Percentiles rank a stretch among this genome's conserved stretches.
These are phyloP conservation scores for Aricia artaxerxes DNA, from an alignment of 2,888 invertebrate species.

Conservation along the genomic window DNA sequence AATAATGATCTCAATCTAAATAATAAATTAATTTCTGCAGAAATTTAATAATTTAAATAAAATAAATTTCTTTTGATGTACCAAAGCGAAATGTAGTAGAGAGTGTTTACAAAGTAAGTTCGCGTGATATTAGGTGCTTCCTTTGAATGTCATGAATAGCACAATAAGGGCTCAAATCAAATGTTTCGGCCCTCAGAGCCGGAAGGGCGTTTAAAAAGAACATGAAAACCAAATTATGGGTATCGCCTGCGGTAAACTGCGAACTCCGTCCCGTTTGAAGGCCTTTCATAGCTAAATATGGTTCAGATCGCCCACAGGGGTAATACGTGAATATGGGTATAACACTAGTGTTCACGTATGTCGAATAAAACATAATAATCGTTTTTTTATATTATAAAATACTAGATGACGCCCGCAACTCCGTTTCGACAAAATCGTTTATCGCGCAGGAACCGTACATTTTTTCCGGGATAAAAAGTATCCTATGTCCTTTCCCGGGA, in stretches of 20 bases:
- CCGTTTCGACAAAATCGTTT: too few relatives aligned
- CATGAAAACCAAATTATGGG: background rate
- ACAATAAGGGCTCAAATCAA: background rate
- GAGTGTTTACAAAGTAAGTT: background rate
- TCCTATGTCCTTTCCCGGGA: too few relatives aligned
- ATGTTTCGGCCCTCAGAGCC: background rate
- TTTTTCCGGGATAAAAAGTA: too few relatives aligned
- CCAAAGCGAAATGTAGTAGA: background rate
- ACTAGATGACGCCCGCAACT: too few relatives aligned
- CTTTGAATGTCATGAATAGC: background rate
- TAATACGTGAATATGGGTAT: too few relatives aligned
- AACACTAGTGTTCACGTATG: too few relatives aligned
- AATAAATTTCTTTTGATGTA: background rate
- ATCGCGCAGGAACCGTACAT: too few relatives aligned
- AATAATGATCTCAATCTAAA: background rate
- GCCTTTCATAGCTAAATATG: background rate
- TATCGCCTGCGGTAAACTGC: background rate
- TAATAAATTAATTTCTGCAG: background rate
- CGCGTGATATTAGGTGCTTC: background rate
- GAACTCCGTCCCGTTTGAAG: background rate
- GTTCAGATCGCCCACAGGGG: background rate
- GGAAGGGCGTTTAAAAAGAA: background rate
- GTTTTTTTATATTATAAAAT: too few relatives aligned
- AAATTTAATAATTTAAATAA: background rate
- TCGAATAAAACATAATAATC: too few relatives aligned